Base-by-base conservation (phyloP, 2,113 vertebrate species). In the Syngnathus floridae region DNA sequence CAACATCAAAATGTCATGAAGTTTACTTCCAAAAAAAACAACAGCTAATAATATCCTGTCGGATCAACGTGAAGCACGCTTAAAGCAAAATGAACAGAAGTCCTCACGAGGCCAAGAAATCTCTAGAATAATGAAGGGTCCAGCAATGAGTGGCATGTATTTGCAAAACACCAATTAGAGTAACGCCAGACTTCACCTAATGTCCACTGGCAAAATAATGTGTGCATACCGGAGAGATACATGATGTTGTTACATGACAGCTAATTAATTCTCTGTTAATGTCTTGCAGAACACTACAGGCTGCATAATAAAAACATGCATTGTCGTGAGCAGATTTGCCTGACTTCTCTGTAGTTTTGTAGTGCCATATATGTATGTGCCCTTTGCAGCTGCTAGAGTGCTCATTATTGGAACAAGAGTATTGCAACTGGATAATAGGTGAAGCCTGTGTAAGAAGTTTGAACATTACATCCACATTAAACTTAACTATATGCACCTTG, bases 151-250 rank as follows among this genome's bases (percentile, higher is more conserved):
- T 78, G 75, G 66, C 69, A 17, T 75, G 71, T 66, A 77, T 83
- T 78, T 74, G 70, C 73, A 70, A 73, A 66, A 75, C 69, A 67
- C 73, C 80, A 83, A 87, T 88, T 84, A 87, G 71, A 70, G 66
- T 46, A 36, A 54, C 67, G 60, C 71, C 67, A 67, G 70, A 75
- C 68, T 41, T 75, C 74, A 75, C 59, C 66, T 71, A 68, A 79
- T 77, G 58, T 71, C 62, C 26, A 60, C 55, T n/a, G 36, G 36
- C 8, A 75, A 78, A 73, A 71, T 64, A 52, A 22, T 66, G n/a
- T 66, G 55, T 63, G 19, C n/a, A 26, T 37, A 56, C 62, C 38
- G 37, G 21, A 19, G 65, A 13, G 55, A 16, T 60, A 54, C 55
- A 46, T 36, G 22, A 69, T 41, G 52, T 64, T 71, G 62, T 66